Conservation (phyloP, 2,888 invertebrate species). For the Oxystoma pomonae region DNA sequence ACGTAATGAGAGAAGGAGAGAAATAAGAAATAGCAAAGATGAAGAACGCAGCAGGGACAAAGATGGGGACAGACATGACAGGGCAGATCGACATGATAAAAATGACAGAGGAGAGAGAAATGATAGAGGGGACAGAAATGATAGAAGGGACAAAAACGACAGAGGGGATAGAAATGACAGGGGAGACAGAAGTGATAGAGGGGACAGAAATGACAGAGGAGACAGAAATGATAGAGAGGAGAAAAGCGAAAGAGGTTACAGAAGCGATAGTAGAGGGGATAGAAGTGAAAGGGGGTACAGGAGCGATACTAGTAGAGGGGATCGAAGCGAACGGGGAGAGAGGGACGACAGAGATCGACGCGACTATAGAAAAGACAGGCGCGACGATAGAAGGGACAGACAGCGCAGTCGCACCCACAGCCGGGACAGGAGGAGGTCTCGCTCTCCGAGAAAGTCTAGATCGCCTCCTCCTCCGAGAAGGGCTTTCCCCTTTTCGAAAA, state of each 20-base stretch:
- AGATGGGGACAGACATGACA: not conserved
- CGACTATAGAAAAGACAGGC: constrained; percentile 19
- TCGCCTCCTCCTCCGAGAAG: constrained; percentile 33
- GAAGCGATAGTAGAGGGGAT: constrained; percentile 19
- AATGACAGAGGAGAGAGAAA: not conserved
- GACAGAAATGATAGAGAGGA: constrained; percentile 31
- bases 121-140: constrained; percentile 16
- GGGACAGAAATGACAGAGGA: constrained; percentile 40
- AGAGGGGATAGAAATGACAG: constrained; percentile 22
- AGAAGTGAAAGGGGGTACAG: constrained; percentile 20
- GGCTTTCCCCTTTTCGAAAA: constrained; percentile 33
- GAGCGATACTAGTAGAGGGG: constrained; percentile 41
- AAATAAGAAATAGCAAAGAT: no score
- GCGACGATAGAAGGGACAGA: constrained; percentile 31
- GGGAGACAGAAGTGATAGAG: constrained; percentile 13
- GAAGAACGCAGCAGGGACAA: not conserved
- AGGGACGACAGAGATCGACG: constrained; percentile 21
- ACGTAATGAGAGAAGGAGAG: constrained; percentile 7
- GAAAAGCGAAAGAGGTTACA: constrained; percentile 21
- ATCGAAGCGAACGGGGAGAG: constrained; percentile 31
- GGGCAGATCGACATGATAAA: not conserved
- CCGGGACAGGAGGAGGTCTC: constrained; percentile 36
- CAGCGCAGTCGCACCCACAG: constrained; percentile 35
- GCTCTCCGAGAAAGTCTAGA: constrained; percentile 36
- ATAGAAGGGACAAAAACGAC: constrained; percentile 15